phyloP scores from a whole-genome alignment of 2,888 invertebrate species.

The Dryadula phaetusa region DNA sequence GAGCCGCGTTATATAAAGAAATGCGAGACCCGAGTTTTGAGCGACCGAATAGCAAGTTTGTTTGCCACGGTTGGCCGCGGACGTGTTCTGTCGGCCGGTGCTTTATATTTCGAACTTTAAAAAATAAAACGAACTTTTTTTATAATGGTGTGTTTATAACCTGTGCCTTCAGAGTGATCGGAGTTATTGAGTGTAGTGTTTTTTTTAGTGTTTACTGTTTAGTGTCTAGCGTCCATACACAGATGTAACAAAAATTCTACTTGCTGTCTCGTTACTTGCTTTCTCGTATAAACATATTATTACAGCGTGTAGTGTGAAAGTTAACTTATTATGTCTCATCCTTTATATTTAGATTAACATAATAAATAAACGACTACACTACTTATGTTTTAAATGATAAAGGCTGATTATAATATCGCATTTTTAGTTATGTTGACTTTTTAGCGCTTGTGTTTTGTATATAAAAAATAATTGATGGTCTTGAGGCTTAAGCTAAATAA shows the following conservation, averaged over 20 bases:
- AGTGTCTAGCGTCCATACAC: slow-evolving; percentile 52
- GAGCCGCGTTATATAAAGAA: slow-evolving; percentile 62
- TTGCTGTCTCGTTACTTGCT: slow-evolving; percentile 57
- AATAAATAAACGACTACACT: slow-evolving; percentile 19
- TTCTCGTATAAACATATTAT: slow-evolving; percentile 59
- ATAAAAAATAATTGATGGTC: slow-evolving; percentile 1
- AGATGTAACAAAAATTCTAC: slow-evolving; percentile 62
- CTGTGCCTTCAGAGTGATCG: slow-evolving; percentile 59
- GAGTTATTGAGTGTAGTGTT: slow-evolving; percentile 54
- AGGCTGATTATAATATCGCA: background rate
- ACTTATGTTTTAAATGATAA: background rate
- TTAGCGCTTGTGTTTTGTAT: background rate
- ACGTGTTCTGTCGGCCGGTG: slow-evolving; percentile 67
- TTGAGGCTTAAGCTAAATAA: slow-evolving; percentile 27
- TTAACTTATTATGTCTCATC: slow-evolving; percentile 42
- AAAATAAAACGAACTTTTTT: slow-evolving; percentile 65
- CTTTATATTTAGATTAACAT: slow-evolving; percentile 31
- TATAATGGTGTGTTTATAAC: slow-evolving; percentile 63
- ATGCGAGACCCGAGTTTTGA: slow-evolving; percentile 57
- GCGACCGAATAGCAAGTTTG: slow-evolving; percentile 66
- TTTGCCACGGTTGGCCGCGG: slow-evolving; percentile 69
- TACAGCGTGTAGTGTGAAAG: slow-evolving; percentile 49
- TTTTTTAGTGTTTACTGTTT: slow-evolving; percentile 42
- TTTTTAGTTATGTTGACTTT: background rate
- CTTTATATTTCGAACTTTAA: slow-evolving; percentile 70